These are phyloP conservation scores for Stegodyphus mimosarum DNA, from an alignment of 1,140 invertebrate species.

Conservation along the genomic window DNA sequence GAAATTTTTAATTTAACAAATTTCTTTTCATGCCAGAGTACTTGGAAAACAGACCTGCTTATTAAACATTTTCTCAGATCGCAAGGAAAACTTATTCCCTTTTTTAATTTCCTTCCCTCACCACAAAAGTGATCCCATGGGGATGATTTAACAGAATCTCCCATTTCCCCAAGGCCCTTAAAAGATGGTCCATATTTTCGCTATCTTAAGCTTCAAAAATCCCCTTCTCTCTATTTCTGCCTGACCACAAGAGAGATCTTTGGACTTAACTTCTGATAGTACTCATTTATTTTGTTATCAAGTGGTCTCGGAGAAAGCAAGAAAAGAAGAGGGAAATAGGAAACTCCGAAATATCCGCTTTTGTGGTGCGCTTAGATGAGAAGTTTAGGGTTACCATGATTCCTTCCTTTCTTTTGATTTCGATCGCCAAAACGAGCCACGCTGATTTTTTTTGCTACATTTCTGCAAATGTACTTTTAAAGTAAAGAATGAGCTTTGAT, in stretches of 20 bases:
- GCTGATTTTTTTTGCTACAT: no score
- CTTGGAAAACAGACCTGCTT: no score
- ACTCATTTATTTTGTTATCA: conserved; percentile 52
- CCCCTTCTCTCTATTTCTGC: background rate
- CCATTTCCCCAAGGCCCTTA: background rate
- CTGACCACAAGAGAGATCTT: conserved; percentile 36
- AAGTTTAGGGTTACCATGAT: conserved; percentile 13
- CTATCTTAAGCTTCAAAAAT: conserved; percentile 1
- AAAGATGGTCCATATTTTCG: conserved; percentile 46
- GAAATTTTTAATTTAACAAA: no score
- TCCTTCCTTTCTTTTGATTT: background rate
- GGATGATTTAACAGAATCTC: conserved; percentile 22
- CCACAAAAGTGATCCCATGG: conserved; percentile 28
- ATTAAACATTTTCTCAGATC: no score
- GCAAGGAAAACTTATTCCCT: background rate
- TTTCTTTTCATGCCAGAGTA: no score
- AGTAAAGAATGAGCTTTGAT: no score
- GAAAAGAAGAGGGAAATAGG: background rate
- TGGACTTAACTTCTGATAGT: conserved; percentile 35
- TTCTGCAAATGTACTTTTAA: no score
- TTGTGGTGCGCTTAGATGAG: conserved; percentile 3
- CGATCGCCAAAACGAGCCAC: no score
- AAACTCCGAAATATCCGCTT: conserved; percentile 20
- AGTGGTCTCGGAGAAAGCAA: conserved; percentile 3
- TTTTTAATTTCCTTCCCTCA: conserved; percentile 24